Conservation (phyloP, 2,888 invertebrate genomes). For the Lissonota sp. region DNA sequence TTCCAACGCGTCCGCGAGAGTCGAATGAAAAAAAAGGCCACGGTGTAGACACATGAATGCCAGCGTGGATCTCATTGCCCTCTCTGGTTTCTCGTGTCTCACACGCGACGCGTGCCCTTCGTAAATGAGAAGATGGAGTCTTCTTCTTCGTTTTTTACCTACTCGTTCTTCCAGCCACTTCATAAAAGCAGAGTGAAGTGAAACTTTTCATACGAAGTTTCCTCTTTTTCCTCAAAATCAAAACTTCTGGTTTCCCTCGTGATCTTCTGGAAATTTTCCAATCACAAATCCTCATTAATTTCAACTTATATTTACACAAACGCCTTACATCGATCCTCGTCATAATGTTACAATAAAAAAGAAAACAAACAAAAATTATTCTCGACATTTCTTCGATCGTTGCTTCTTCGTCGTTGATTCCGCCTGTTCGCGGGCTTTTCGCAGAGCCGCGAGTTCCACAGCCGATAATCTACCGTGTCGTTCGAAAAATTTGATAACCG, state of each 20-base stretch:
- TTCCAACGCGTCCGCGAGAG: slow-evolving; percentile 24
- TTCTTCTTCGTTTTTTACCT: not conserved
- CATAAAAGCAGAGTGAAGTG: not conserved
- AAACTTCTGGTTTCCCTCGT: too few relatives aligned
- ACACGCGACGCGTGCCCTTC: slow-evolving; percentile 37
- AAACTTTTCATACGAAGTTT: too few relatives aligned
- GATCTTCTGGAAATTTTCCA: too few relatives aligned
- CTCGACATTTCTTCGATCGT: too few relatives aligned
- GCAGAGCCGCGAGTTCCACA: slow-evolving; percentile 5
- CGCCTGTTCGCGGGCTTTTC: slow-evolving; percentile 4
- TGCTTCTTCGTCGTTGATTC: not conserved
- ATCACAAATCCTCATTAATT: too few relatives aligned
- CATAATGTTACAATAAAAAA: too few relatives aligned
- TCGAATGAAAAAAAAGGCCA: slow-evolving; percentile 23
- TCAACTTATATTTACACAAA: too few relatives aligned
- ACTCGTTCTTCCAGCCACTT: not conserved
- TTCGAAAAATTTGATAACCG: slow-evolving; percentile 17
- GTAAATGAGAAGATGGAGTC: slow-evolving; percentile 20
- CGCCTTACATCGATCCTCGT: too few relatives aligned
- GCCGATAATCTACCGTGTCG: slow-evolving; percentile 8
- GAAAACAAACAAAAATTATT: too few relatives aligned
- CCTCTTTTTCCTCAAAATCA: too few relatives aligned
- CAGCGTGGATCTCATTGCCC: not conserved
- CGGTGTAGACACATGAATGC: slow-evolving; percentile 10
- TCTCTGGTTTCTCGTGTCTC: slow-evolving; percentile 22